phyloP scores from a whole-genome alignment of 2,113 vertebrate genomes.

The Gobio gobio region DNA sequence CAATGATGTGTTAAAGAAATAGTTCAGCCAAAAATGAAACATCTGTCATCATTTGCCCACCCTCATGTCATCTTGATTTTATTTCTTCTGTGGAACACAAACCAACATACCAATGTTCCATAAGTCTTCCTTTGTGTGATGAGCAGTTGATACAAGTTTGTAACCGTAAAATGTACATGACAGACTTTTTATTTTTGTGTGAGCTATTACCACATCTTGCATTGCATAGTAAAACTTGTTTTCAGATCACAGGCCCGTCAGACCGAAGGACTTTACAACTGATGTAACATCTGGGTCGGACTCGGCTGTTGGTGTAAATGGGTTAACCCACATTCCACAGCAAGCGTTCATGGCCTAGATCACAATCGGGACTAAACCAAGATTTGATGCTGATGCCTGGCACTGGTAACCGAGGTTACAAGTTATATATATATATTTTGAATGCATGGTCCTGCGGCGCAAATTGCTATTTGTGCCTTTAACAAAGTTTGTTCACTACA shows the following conservation, averaged over 20 bases:
- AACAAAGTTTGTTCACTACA: neutral
- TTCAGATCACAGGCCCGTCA: conserved; percentile 8
- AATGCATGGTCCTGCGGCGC: neutral
- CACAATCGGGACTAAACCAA: conserved; percentile 22
- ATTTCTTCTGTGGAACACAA: neutral
- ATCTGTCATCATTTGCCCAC: neutral
- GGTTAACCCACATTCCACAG: conserved; percentile 20
- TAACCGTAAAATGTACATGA: neutral
- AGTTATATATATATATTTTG: neutral
- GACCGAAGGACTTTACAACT: conserved; percentile 5
- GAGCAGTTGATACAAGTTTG: neutral
- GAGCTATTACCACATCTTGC: neutral
- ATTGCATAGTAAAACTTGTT: neutral
- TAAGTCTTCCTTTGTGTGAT: neutral
- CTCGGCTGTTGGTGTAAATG: conserved; percentile 24
- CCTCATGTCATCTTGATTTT: neutral
- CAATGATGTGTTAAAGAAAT: neutral
- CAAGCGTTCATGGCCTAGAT: conserved; percentile 32
- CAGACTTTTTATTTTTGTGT: neutral
- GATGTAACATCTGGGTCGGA: conserved; percentile 37
- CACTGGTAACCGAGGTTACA: neutral
- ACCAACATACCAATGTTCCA: neutral
- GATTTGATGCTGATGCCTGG: neutral
- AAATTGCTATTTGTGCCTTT: neutral
- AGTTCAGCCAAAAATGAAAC: conserved; percentile 12